Base-by-base conservation (phyloP, 2,797 vertebrate species). In the Muscicapa striata region DNA sequence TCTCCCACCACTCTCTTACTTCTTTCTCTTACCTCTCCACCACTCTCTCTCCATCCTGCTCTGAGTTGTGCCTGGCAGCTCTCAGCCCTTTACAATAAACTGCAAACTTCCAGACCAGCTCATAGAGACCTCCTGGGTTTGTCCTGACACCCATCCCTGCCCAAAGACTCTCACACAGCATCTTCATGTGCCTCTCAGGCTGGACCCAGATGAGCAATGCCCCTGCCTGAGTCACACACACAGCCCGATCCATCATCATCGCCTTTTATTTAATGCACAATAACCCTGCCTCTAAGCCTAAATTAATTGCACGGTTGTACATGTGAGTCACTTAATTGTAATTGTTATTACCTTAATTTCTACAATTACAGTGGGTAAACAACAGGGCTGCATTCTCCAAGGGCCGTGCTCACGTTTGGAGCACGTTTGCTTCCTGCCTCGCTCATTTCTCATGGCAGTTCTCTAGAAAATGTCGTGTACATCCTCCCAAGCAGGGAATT, bases 271-370 rank as follows among this genome's bases (percentile, higher is more conserved):
- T 91, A 49, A 89, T 66, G n/a, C 79, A 92, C 90, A 94, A 59
- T 75, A 93, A 57, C 17, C 10, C 64, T 69, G 61, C 68, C 75
- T 85, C 15, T 10, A 45, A 89, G 63, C 59, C 61, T 58, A 66
- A 84, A 66, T 93, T 77, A 73, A 82, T 96, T 70, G 64, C 48
- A 34, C 32, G 18, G 57, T 80, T 32, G 30, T 64, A 62, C 55
- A 36, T 30, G 59, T 91, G 78, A 94, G 91, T 89, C 93, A 88
- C 70, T 94, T 81, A 34, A 52, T 69, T 89, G 82, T 93, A 89
- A 97, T 95, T 95, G 90, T 95, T 70, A 70, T 95, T 96, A 72
- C 76, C 59, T 94, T 82, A 70, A 84, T 96, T 95, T 94, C 90
- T 87, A 55, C 81, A 79, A 76, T 96, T 86, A 85, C 36, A 78